A percentile compares a stretch with the other conserved stretches of the same genome.
Conservation (phyloP, 2,888 invertebrate genomes). For the Leucania comma region DNA sequence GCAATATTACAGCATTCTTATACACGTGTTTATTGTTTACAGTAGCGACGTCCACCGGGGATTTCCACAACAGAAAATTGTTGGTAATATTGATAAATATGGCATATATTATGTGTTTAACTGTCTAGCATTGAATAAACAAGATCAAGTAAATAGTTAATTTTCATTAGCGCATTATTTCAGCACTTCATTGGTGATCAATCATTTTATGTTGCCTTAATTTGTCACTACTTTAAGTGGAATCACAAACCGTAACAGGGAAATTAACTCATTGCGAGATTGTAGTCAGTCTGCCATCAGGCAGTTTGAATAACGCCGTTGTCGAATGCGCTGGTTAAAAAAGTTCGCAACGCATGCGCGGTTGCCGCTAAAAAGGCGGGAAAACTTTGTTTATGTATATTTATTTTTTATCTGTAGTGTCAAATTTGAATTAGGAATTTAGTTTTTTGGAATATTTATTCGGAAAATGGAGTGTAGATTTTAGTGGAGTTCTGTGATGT, state of each 20-base stretch:
- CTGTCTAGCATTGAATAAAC: constrained; percentile 1
- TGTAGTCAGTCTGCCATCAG: constrained; percentile 69
- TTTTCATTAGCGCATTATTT: constrained; percentile 28
- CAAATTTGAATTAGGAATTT: constrained; percentile 13
- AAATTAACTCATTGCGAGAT: constrained; percentile 75
- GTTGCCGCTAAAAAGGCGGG: constrained; percentile 69
- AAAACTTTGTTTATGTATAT: constrained; percentile 58
- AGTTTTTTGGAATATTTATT: constrained; percentile 1
- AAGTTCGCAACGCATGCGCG: constrained; percentile 76
- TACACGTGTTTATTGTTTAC: constrained; percentile 4
- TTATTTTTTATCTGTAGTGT: constrained; percentile 22
- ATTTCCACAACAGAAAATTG: constrained; percentile 18
- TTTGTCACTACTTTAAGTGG: constrained; percentile 65
- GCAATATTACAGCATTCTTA: background rate
- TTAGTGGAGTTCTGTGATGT: constrained; percentile 42
- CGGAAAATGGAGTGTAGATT: constrained; percentile 31
- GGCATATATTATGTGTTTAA: background rate
- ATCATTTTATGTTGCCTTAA: constrained; percentile 25
- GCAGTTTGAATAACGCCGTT: constrained; percentile 79
- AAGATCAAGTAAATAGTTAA: constrained; percentile 5
- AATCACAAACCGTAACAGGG: constrained; percentile 72
- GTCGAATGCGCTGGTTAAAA: constrained; percentile 81
- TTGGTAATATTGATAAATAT: background rate
- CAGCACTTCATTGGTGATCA: constrained; percentile 36
- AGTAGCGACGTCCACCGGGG: constrained; percentile 10